Conservation (phyloP, 2,113 vertebrate genomes). For the Cyprinodon variegatus region DNA sequence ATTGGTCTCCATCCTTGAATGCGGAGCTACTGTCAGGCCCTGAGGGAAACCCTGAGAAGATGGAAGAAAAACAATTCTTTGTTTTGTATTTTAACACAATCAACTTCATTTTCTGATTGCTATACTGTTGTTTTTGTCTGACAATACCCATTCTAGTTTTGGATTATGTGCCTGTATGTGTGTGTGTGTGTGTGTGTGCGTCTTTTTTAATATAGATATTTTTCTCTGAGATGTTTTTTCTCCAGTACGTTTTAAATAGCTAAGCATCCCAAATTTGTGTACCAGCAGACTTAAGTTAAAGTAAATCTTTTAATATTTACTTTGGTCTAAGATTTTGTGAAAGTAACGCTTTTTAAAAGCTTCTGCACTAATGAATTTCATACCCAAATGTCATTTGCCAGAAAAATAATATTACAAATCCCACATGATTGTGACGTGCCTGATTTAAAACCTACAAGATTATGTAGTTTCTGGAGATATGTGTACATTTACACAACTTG, state of each 20-base stretch:
- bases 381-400: no score
- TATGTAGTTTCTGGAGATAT: no score
- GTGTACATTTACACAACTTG: no score
- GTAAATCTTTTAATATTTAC: not conserved
- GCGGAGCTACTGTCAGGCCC: constrained; percentile 81
- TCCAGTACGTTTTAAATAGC: not conserved
- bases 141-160: not conserved
- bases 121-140: not conserved
- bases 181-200: no score
- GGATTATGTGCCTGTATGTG: no score
- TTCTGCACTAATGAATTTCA: no score
- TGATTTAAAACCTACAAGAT: no score
- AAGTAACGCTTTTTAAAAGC: no score
- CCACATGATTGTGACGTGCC: no score
- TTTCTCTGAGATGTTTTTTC: not conserved
- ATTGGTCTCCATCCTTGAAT: constrained; percentile 71
- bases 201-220: not conserved
- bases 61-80: not conserved
- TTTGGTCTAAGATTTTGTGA: not conserved
- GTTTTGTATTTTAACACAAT: not conserved
- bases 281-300: not conserved
- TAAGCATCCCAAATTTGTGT: not conserved
- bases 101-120: not conserved
- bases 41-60: constrained; percentile 77
- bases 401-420: no score